phyloP scores from a whole-genome alignment of 2,888 invertebrate species.

The Bellardia pandia region DNA sequence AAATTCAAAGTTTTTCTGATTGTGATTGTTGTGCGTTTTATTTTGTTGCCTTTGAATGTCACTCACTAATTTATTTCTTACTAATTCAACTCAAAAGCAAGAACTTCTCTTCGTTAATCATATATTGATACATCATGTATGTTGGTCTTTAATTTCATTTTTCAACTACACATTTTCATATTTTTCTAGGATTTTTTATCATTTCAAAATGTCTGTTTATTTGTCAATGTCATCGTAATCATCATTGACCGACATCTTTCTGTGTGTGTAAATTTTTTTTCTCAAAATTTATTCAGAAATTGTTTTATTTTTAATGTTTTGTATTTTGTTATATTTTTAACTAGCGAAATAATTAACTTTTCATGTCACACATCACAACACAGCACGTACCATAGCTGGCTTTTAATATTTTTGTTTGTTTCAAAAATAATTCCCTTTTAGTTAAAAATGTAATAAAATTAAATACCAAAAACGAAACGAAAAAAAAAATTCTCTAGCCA shows the following conservation, averaged over 20 bases:
- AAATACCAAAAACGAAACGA: background rate
- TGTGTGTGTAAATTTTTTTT: background rate
- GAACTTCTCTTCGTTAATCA: background rate
- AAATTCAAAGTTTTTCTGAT: background rate
- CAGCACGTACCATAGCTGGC: constrained; percentile 25
- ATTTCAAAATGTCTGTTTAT: background rate
- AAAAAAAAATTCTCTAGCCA: constrained; percentile 10
- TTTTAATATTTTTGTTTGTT: constrained; percentile 10
- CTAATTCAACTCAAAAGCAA: background rate
- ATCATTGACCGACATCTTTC: constrained; percentile 27
- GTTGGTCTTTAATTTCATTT: background rate
- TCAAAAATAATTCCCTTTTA: constrained; percentile 7
- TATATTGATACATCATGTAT: background rate
- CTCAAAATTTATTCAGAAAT: background rate
- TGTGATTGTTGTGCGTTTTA: constrained; percentile 8
- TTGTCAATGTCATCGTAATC: constrained; percentile 48
- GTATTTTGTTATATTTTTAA: constrained; percentile 10
- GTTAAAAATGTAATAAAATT: constrained; percentile 6
- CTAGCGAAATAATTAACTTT: constrained; percentile 58
- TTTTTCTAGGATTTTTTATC: constrained; percentile 13
- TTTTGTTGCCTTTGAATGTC: constrained; percentile 35
- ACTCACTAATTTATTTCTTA: constrained; percentile 36
- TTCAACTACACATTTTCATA: background rate
- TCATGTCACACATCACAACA: constrained; percentile 26
- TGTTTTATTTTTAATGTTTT: background rate